phyloP scores from a whole-genome alignment of 2,797 vertebrate species.

The Lagocephalus sceleratus region DNA sequence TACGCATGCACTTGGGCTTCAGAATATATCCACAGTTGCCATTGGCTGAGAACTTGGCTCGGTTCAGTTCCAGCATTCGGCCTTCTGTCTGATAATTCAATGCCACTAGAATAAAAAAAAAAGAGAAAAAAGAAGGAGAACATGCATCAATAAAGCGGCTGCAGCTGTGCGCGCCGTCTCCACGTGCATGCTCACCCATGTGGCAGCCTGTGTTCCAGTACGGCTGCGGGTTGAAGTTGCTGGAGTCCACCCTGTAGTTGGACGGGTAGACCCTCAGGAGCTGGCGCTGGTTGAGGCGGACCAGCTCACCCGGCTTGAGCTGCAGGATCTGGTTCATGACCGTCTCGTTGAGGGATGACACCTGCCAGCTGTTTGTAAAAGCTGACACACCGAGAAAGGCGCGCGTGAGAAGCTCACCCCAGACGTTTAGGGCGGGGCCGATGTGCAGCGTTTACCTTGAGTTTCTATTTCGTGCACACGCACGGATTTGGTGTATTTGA shows the following conservation, averaged over 20 bases:
- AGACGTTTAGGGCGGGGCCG: background rate
- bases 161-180: background rate
- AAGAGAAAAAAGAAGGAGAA: background rate
- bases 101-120: slow-evolving; percentile 75
- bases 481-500: slow-evolving; percentile 96
- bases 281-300: slow-evolving; percentile 93
- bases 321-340: slow-evolving; percentile 91
- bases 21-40: slow-evolving; percentile 93
- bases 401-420: background rate
- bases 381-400: slow-evolving; percentile 61
- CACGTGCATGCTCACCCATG: slow-evolving; percentile 74
- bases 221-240: slow-evolving; percentile 95
- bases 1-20: slow-evolving; percentile 89
- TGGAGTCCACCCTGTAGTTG: slow-evolving; percentile 93
- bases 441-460: slow-evolving; percentile 76
- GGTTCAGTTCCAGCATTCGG: slow-evolving; percentile 90
- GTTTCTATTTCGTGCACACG: slow-evolving; percentile 88
- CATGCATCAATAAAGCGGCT: slow-evolving; percentile 2
- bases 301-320: slow-evolving; percentile 83
- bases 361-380: slow-evolving; percentile 87
- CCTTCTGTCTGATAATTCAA: slow-evolving; percentile 96
- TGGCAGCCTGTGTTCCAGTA: slow-evolving; percentile 97
- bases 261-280: slow-evolving; percentile 91
- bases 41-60: slow-evolving; percentile 90
- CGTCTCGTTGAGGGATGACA: slow-evolving; percentile 94